These are phyloP conservation scores for Babylonia areolata DNA, from an alignment of 1,140 invertebrate species.

Conservation along the genomic window DNA sequence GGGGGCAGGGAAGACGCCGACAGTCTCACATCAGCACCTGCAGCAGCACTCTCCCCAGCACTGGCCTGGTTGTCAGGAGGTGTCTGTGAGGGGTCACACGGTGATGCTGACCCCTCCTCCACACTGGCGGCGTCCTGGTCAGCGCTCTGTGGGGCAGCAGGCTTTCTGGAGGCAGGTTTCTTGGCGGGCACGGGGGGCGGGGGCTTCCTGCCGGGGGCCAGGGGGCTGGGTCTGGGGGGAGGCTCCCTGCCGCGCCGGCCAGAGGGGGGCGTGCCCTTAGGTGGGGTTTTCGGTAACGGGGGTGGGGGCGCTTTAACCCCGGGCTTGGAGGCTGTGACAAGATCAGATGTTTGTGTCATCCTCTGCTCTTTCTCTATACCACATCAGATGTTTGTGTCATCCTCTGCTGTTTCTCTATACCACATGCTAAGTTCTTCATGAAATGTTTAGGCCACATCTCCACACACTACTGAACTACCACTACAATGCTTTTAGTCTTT, in stretches of 20 bases:
- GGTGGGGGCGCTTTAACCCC: background rate
- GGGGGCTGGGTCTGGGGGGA: background rate
- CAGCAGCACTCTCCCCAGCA: background rate
- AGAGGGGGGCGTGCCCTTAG: background rate
- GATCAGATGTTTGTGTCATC: background rate
- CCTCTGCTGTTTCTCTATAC: no score
- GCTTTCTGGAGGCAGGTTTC: background rate
- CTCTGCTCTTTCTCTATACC: no score
- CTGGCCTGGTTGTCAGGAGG: background rate
- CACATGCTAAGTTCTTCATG: no score
- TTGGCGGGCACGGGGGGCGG: constrained; percentile 31
- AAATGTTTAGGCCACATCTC: no score
- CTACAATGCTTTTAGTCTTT: no score
- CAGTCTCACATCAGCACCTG: background rate
- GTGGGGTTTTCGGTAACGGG: constrained; percentile 18
- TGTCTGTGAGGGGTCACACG: background rate
- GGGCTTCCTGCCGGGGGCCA: background rate
- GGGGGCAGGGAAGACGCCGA: background rate
- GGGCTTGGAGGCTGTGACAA: background rate
- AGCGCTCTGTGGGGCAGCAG: background rate
- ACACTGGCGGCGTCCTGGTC: background rate
- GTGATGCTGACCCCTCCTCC: no score
- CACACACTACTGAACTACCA: no score
- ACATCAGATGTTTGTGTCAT: background rate
- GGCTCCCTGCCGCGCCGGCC: background rate